Percentiles rank a stretch among this genome's conserved stretches.
phyloP scores from a whole-genome alignment of 2,113 vertebrate species.

The Leucosticte australis region DNA sequence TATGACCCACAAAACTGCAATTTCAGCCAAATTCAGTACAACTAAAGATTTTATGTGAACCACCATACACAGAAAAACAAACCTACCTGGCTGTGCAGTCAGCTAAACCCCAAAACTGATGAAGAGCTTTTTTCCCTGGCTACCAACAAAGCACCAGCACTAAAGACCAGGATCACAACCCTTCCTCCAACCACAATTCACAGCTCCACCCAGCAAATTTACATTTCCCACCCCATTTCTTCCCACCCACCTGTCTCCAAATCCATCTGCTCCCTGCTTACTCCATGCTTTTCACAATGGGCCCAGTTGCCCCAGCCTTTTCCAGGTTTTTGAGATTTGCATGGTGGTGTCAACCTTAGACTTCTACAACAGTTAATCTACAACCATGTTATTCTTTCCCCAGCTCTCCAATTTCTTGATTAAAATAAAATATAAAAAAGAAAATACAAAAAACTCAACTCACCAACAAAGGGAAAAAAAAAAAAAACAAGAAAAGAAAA shows the following conservation, averaged over 20 bases:
- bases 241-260: background rate
- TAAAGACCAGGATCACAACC: fast-evolving
- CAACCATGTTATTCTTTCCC: background rate
- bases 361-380: background rate
- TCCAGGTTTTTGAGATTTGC: background rate
- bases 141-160: background rate
- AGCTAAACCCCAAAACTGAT: fast-evolving
- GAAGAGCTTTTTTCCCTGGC: background rate
- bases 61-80: fast-evolving
- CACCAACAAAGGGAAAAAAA: background rate
- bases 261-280: fast-evolving
- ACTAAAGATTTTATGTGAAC: background rate
- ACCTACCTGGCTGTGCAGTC: fast-evolving
- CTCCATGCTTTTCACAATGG: background rate
- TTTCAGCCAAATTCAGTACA: background rate
- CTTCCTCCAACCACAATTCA: background rate
- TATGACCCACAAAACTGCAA: background rate
- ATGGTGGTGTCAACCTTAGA: background rate
- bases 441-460: background rate
- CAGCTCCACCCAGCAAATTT: background rate
- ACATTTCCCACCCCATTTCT: background rate
- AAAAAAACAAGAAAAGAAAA: background rate
- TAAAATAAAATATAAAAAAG: background rate
- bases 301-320: fast-evolving
- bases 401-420: background rate